Evolutionary conservation across 1,140 invertebrate species (phyloP).

Genomic region (Caenorhabditis tropicalis): DNA sequence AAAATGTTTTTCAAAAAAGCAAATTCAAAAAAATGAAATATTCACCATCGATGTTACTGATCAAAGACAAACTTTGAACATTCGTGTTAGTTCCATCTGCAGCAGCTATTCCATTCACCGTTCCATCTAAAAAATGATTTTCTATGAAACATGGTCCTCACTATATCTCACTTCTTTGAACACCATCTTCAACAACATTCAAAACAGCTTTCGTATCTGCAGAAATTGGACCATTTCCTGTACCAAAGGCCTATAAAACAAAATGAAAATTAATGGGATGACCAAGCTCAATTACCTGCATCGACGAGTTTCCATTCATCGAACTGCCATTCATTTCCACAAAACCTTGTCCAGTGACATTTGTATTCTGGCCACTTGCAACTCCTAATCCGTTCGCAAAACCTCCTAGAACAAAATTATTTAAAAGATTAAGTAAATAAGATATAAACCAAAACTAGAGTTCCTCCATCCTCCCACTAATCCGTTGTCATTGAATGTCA

Average conservation of each 20-base stretch:
- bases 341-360: conserved; percentile 1
- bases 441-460: background rate
- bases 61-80: conserved; percentile 6
- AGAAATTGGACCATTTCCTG: background rate
- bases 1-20: background rate
- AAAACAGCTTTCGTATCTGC: conserved; percentile 20
- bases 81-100: background rate
- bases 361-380: background rate
- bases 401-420: background rate
- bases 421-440: too few species aligned
- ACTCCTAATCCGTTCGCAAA: background rate
- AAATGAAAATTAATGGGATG: background rate
- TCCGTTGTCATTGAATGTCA: background rate
- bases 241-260: background rate
- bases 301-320: conserved; percentile 16
- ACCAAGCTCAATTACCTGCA: background rate
- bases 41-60: conserved; percentile 7
- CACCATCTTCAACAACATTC: background rate
- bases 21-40: too few species aligned
- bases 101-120: background rate
- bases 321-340: background rate
- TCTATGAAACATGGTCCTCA: background rate
- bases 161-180: background rate
- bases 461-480: conserved; percentile 31
- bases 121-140: background rate